These are phyloP conservation scores for Syngnathus floridae DNA, from an alignment of 2,113 vertebrate genomes.

Conservation along the genomic window DNA sequence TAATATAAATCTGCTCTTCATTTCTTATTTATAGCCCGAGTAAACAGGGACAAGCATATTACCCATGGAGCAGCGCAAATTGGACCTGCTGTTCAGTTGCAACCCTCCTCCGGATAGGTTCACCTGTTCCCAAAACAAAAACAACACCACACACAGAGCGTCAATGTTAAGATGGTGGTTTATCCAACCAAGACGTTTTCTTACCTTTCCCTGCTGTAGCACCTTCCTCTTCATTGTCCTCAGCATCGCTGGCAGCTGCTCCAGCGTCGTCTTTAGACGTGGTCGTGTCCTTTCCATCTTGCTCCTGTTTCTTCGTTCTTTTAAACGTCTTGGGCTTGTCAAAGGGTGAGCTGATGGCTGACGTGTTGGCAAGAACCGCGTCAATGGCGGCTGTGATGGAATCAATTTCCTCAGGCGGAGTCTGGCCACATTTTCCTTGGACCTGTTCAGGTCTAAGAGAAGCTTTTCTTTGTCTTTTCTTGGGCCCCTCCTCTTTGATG, in stretches of 20 bases:
- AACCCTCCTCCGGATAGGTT: conserved; percentile 77
- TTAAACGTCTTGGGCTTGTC: conserved; percentile 57
- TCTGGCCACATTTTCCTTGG: conserved; percentile 24
- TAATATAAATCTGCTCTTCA: neutral
- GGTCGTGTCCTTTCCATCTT: conserved; percentile 27
- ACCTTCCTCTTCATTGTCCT: conserved; percentile 57
- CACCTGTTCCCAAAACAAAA: conserved; percentile 62
- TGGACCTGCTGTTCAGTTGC: conserved; percentile 88
- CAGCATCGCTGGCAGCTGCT: conserved; percentile 37
- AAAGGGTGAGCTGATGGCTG: neutral
- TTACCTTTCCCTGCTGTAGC: conserved; percentile 52
- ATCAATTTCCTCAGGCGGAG: conserved; percentile 40
- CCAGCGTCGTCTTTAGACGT: conserved; percentile 34
- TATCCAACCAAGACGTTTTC: neutral
- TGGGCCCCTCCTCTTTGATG: conserved; percentile 21
- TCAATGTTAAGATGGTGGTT: neutral
- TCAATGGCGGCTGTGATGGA: conserved; percentile 51
- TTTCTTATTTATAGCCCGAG: neutral
- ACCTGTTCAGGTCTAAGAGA: conserved; percentile 34
- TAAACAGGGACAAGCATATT: conserved; percentile 27
- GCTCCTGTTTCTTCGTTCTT: conserved; percentile 50
- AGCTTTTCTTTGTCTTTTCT: conserved; percentile 56
- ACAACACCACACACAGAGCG: conserved; percentile 7
- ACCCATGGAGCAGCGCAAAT: conserved; percentile 86
- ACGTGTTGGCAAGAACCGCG: conserved; percentile 44